Base-by-base conservation (phyloP, 2,797 vertebrate species). In the Hippopotamyrus pictus region DNA sequence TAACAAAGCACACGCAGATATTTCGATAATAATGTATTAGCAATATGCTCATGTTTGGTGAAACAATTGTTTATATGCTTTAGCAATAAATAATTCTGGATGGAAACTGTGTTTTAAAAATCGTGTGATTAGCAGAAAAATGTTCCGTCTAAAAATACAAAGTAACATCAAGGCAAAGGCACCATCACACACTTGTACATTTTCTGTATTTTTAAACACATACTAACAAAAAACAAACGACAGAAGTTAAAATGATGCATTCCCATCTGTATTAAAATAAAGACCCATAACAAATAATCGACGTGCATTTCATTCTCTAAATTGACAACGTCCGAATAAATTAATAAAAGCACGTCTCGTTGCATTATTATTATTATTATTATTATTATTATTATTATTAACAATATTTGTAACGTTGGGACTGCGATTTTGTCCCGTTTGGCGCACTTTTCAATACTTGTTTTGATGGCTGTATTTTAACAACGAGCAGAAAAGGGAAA, bases 61-160 rank as follows among this genome's bases (percentile, higher is more conserved):
- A 87, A 87, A 59, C 19, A 7, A 54, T 41, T 57, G 11, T n/a
- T 19, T 51, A 41, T 19, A 59, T 33, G 17, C 9, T 87, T 87
- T 19, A 41, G 2, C 29, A 41, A 59, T 41, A 87, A 57, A 87
- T 51, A 25, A 57, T 37, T 1, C 6, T 17, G 86, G 8, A 57
- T 53, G 29, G 50, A 87, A 82, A 46, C 76, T 82, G 76, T n/a
- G 6, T 82, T 82, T 82, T 46, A 82, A 82, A 82, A 76, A 76
- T 76, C 6, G 5, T 37, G 37, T 41, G 69, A 76, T 76, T 76
- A 41, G 69, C 3, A 37, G 69, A 76, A 76, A 82, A 46, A 46
- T 46, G 19, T 82, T n/a, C 17, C 76, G 19, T 19, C 76, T 46
- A 82, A 82, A 82, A 82, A 44, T 46, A n/a, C 76, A 82, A 82